Evolutionary conservation across 2,888 invertebrate genomes (phyloP).

Genomic region (Stenurella melanura): DNA sequence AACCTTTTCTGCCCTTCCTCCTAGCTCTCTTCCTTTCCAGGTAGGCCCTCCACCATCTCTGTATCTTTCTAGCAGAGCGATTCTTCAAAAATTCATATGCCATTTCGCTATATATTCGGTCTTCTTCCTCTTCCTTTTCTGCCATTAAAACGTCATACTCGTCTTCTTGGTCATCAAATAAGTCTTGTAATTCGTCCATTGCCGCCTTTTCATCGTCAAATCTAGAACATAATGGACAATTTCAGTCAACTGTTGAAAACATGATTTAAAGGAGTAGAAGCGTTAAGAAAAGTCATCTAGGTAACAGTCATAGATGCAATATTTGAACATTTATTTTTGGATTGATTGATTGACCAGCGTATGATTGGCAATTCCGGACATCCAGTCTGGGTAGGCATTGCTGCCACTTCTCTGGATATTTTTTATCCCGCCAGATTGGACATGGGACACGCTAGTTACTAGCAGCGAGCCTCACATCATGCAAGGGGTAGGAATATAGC

Average conservation of each 20-base stretch:
- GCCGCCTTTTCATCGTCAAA: constrained; percentile 74
- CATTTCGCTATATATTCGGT: constrained; percentile 75
- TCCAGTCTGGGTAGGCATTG: too few species aligned
- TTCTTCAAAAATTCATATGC: constrained; percentile 63
- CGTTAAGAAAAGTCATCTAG: too few species aligned
- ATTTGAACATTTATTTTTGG: too few species aligned
- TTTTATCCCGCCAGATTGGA: too few species aligned
- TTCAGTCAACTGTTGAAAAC: neutral
- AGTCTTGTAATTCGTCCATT: constrained; percentile 73
- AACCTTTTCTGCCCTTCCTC: constrained; percentile 55
- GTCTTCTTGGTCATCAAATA: constrained; percentile 75
- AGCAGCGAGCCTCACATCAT: too few species aligned
- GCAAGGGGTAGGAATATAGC: too few species aligned
- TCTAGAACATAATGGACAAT: constrained; percentile 59
- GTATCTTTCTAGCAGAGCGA: constrained; percentile 69
- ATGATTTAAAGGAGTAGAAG: too few species aligned
- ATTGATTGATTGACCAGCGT: too few species aligned
- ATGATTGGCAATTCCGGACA: too few species aligned
- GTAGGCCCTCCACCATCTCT: constrained; percentile 67
- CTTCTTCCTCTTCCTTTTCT: constrained; percentile 78
- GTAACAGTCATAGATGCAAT: too few species aligned
- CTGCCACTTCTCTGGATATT: too few species aligned
- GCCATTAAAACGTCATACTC: constrained; percentile 76
- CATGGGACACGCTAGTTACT: too few species aligned
- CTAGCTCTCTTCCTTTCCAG: constrained; percentile 55